A percentile compares a stretch with the other conserved stretches of the same genome.
These are phyloP conservation scores for Crypturellus undulatus DNA, from an alignment of 2,113 vertebrate genomes.

Conservation along the genomic window DNA sequence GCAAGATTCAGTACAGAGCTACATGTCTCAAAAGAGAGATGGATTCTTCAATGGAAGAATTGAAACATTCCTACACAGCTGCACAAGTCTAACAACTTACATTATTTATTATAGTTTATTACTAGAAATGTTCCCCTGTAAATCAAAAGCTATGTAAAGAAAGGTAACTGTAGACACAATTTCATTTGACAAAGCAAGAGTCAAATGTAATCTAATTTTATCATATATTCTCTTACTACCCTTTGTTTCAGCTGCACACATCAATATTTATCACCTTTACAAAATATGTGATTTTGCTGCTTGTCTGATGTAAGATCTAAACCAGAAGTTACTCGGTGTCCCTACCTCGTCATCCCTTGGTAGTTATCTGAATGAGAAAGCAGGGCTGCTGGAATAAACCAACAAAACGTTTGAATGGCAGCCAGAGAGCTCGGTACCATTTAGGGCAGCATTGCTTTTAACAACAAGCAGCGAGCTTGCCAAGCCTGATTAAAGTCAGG, in stretches of 20 bases:
- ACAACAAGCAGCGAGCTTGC: neutral
- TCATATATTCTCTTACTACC: neutral
- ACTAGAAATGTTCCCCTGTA: neutral
- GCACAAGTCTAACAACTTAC: neutral
- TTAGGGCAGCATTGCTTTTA: conserved; percentile 46
- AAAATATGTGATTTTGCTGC: neutral
- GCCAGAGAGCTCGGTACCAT: conserved; percentile 59
- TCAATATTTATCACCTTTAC: neutral
- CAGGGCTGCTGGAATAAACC: neutral
- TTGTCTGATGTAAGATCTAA: neutral
- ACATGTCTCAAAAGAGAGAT: neutral
- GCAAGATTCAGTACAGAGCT: neutral
- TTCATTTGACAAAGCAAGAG: neutral
- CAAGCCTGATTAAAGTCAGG: conserved; percentile 2
- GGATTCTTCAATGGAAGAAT: neutral
- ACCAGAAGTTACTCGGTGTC: neutral
- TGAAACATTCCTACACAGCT: neutral
- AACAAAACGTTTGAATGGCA: neutral
- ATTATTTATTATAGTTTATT: neutral
- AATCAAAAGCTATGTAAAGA: neutral
- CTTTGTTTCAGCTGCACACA: neutral
- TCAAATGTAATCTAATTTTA: neutral
- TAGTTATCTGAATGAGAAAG: neutral
- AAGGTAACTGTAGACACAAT: neutral
- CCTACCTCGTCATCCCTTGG: neutral